These are phyloP conservation scores for Parasteatoda lunata DNA, from an alignment of 2,888 invertebrate genomes.

Conservation along the genomic window DNA sequence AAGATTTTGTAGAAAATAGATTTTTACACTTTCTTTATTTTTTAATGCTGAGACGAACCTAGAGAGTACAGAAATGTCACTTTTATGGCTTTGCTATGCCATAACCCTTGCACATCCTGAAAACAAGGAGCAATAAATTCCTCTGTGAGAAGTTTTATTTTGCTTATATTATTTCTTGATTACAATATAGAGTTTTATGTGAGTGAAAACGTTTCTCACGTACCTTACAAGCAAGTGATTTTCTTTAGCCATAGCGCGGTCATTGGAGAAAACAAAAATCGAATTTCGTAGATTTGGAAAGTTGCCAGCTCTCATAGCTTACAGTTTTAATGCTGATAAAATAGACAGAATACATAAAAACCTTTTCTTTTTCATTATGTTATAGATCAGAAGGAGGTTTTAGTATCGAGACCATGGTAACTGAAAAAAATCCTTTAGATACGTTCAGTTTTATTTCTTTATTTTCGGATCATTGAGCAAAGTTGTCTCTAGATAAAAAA, in stretches of 20 bases:
- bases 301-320: constrained; percentile 43
- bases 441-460: not conserved
- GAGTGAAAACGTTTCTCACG: constrained; percentile 63
- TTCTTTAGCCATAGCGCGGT: constrained; percentile 38
- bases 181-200: constrained; percentile 60
- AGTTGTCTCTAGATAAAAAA: not conserved
- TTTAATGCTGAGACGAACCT: too few species aligned
- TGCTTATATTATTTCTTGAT: constrained; percentile 50
- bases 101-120: constrained; percentile 34
- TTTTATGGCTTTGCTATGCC: constrained; percentile 46
- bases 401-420: constrained; percentile 25
- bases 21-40: too few species aligned
- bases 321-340: constrained; percentile 56
- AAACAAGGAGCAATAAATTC: constrained; percentile 56
- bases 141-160: constrained; percentile 32
- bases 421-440: constrained; percentile 9
- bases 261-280: constrained; percentile 46
- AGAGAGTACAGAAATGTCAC: not conserved
- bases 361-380: constrained; percentile 27
- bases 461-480: not conserved
- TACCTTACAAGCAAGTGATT: constrained; percentile 57
- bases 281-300: constrained; percentile 52
- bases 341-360: constrained; percentile 52
- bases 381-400: constrained; percentile 39
- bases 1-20: too few species aligned